Evolutionary conservation across 2,113 vertebrate species (phyloP).

Genomic region (Onychorhynchus coronatus): DNA sequence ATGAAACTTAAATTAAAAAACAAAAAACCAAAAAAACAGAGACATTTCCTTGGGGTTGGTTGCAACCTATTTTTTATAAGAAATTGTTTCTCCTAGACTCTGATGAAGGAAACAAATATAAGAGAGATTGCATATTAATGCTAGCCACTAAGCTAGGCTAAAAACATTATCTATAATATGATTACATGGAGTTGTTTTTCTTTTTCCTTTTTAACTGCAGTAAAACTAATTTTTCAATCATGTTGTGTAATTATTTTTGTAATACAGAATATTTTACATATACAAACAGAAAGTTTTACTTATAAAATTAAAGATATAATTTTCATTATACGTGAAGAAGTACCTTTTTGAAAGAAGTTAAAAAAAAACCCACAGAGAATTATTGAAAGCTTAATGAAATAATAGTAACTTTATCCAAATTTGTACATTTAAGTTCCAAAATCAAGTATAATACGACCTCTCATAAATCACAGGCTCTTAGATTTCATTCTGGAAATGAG

Average conservation of each 20-base stretch:
- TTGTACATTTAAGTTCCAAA: background rate
- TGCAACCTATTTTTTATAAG: background rate
- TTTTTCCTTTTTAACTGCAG: background rate
- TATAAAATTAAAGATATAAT: background rate
- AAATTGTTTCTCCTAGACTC: background rate
- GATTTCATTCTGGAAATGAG: accelerated
- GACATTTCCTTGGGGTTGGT: background rate
- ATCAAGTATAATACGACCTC: background rate
- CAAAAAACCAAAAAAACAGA: too few species aligned
- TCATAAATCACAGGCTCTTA: background rate
- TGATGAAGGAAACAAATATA: background rate
- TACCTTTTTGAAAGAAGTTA: background rate
- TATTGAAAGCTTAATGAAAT: background rate
- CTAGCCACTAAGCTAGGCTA: background rate
- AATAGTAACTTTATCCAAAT: background rate
- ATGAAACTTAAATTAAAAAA: background rate
- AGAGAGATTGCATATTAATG: background rate
- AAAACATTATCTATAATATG: background rate
- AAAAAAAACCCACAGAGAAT: background rate
- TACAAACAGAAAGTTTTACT: background rate
- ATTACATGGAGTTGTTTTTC: background rate
- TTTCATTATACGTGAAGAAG: background rate
- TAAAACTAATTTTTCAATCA: background rate
- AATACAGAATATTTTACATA: background rate
- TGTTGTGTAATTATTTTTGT: background rate